Evolutionary conservation across 2,888 invertebrate genomes (phyloP), one percentile per base, ranked within the genome.

Genomic region (Drosophila kuntzei): DNA sequence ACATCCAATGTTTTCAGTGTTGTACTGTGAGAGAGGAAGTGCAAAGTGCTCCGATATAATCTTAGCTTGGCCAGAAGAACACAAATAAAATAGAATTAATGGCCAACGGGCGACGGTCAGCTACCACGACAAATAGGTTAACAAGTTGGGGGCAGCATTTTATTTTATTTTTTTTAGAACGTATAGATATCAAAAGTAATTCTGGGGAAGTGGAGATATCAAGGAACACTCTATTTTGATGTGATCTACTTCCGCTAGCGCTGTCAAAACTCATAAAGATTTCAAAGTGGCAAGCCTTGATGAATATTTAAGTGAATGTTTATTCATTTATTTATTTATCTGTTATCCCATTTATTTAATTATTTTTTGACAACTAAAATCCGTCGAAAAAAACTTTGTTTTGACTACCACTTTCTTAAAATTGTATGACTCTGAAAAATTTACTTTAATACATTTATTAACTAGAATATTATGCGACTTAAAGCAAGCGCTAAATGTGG

Each of bases 1-100:
- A 34, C 51, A 76, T 76, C 79, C 32, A 44, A 50, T 70, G 63
- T 67, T 63, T 58, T 75, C 20, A 36, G 72, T 63, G 54, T 49
- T 64, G 60, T 63, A 50, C 74, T 60, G 60, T 32, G 76, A 55
- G 63, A 78, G 79, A 87, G 85, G 85, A 85, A 87, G 88, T 83
- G 88, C 86, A 83, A 85, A 85, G 80, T 82, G 79, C 36, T 74
- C 32, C 66, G 85, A 85, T 85, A 87, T 79, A 64, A 85, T 85
- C 85, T 74, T 43, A 67, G 37, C 69, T 73, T 20, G 4, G 39
- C 44, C 51, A 50, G 14, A 69, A 62, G 49, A 54, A 53, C 54
- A 54, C 64, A 22, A 41, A 36, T 41, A 51, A 41, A 57, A 61
- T 67, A 60, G 71, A 79, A 77, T 81, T 81, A 84, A 84, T 84